Base-by-base conservation (phyloP, 2,113 vertebrate species). In the Ctenomys sociabilis region DNA sequence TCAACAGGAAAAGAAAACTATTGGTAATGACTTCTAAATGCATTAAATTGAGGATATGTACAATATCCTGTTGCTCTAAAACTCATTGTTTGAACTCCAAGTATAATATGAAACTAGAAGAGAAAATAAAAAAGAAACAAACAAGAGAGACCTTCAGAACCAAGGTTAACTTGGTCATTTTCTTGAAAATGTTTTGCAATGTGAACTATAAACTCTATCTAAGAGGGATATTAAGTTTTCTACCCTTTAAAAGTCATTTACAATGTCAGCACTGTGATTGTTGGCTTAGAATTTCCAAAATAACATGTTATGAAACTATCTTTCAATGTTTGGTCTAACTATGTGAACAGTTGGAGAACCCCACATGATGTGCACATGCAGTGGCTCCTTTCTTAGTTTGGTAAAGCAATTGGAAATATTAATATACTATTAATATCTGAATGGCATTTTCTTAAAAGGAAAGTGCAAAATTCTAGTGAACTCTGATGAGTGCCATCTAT, bases 11-110 rank as follows among this genome's bases (percentile, higher is more conserved):
- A 81, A 91, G 52, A 88, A 93, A 96, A 83, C 85, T 92, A 88
- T 95, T 93, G 85, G 43, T 88, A 97, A 97, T 97, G 92, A 95
- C 88, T 96, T 96, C 77, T 95, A 95, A 96, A 94, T 97, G 92
- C 85, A 95, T 90, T 97, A 97, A 98, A 96, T 94, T 94, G 87
- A 97, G 54, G 85, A 83, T 90, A 81, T 94, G 77, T 88, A 86
- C 92, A 73, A 61, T 92, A 85, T 92, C 32, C 1, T 91, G 91
- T 96, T 95, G 82, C 66, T 92, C 85, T 92, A 81, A 90, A 97
- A 78, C 77, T 96, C 68, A 87, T 78, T 96, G 81, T 93, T 96
- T 95, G 94, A 94, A 97, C 92, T 94, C 84, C 83, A 88, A 85
- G n/a, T 77, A 83, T 90, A 92, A 92, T 93, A 37, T 83, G 26